Conservation (phyloP, 2,888 invertebrate genomes). For the Lasioglossum figueresi region DNA sequence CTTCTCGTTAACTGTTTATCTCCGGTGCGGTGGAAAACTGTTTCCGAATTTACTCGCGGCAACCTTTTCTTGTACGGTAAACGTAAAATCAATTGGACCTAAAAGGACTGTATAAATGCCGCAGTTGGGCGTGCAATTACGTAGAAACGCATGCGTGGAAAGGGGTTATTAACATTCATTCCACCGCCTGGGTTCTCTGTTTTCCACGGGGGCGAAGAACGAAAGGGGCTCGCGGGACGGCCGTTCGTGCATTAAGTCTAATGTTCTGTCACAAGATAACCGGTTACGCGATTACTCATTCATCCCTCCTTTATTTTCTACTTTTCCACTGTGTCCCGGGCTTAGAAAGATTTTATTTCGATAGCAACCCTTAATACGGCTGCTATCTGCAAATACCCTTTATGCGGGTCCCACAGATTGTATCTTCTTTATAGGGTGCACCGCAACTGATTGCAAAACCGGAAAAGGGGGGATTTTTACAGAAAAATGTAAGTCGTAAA, state of each 20-base stretch:
- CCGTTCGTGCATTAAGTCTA: slow-evolving; percentile 56
- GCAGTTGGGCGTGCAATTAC: slow-evolving; percentile 12
- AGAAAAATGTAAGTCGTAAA: not conserved
- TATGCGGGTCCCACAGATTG: not conserved
- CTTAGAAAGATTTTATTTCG: slow-evolving; percentile 28
- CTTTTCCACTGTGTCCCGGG: slow-evolving; percentile 2
- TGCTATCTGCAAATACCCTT: slow-evolving; percentile 13
- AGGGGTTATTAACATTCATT: slow-evolving; percentile 68
- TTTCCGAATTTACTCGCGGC: not conserved
- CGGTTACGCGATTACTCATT: slow-evolving; percentile 69
- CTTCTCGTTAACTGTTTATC: not conserved
- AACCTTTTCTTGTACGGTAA: not conserved
- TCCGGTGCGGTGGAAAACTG: not conserved
- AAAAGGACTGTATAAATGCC: slow-evolving; percentile 7
- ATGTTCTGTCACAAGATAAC: slow-evolving; percentile 72
- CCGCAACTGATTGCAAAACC: not conserved
- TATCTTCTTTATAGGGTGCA: not conserved
- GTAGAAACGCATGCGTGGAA: slow-evolving; percentile 65
- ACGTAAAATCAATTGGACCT: slow-evolving; percentile 8
- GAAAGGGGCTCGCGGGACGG: slow-evolving; percentile 41
- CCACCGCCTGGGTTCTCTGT: slow-evolving; percentile 50
- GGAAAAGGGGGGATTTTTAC: not conserved
- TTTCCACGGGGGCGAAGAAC: slow-evolving; percentile 52
- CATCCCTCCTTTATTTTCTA: slow-evolving; percentile 46
- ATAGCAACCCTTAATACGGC: slow-evolving; percentile 25